Evolutionary conservation across 2,888 invertebrate genomes (phyloP), one percentile per base, ranked within the genome.

Genomic region (Cotesia congregata): DNA sequence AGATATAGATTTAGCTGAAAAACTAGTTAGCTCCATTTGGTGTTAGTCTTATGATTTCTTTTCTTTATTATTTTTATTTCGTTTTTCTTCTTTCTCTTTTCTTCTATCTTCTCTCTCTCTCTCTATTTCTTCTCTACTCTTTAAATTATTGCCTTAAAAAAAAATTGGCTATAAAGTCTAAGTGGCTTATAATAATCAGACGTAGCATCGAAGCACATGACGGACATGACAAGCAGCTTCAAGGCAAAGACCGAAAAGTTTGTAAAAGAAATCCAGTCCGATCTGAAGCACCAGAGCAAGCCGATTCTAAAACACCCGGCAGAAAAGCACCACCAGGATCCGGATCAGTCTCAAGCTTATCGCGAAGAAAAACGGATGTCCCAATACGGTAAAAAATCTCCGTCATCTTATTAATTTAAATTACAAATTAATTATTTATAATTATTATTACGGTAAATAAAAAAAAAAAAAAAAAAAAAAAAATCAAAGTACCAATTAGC

Each of bases 171-270:
- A n/a, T n/a, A 17, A 69, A 61, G 17, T 61, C 72, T 67, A 76
- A 72, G 72, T 70, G 17, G 30, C 50, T 70, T 70, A 70, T 70
- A 30, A 30, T 50, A 7, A 50, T 69, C 91, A 87, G 92, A 92
- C 87, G 90, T 92, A 76, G 92, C 92, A 65, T 90, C 91, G n/a
- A 92, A 93, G 83, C 92, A 93, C 84, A 93, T 93, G 90, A 92
- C 91, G 83, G 92, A 92, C 79, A 93, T 94, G 93, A 93, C 93
- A 39, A 91, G 92, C 78, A 92, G 92, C 77, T 94, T 94, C 88
- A 93, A 93, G 84, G 91, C 92, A 67, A 94, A 93, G 86, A 92
- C 94, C 1, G 93, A 93, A 85, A 92, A 93, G 84, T 94, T 94
- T 85, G 92, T 92, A 40, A 91, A 91, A 77, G 93, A 94, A 79